Evolutionary conservation across 2,113 vertebrate species (phyloP), one percentile per base, ranked within the genome.

Genomic region (Neogale vison): DNA sequence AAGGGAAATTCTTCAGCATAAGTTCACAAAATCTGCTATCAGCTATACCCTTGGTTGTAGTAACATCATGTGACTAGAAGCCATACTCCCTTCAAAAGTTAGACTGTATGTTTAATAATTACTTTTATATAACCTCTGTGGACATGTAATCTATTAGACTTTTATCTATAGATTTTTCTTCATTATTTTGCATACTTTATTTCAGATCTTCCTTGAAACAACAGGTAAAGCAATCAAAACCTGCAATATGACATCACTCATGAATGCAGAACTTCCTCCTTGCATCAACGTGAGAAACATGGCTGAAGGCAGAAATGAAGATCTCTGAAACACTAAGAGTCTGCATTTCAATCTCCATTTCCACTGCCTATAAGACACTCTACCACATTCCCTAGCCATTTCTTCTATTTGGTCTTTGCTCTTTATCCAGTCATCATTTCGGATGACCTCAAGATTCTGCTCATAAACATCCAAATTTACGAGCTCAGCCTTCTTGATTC

Each of bases 151-250:
- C 18, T 6, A 29, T 15, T 61, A 42, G 36, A 39, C 47, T 65
- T 79, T 77, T 74, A 87, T 34, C 52, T 67, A 55, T 14, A 52
- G 18, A 18, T 65, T 86, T 85, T 92, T 95, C 82, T 84, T 71
- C 59, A 90, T n/a, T 82, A 36, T 61, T 89, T 90, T 90, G 29
- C 26, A 31, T 79, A 79, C 63, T 65, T 94, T 90, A 76, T 88
- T 83, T 67, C 50, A 67, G 85, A 61, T 13, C 84, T 31, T 95
- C 61, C 92, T 55, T 84, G 42, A 97, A 97, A 91, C 39, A 55
- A 85, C 4, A 93, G 15, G 5, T 87, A 69, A 87, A 59, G 69
- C 14, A 65, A 90, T 65, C 8, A 77, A 90, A 92, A 42, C 3
- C 36, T 47, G 52, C 6, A 42, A 36, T 26, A 45, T 26, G 52